phyloP scores from a whole-genome alignment of 1,140 invertebrate genomes.

The Lamellibrachia luymesi region DNA sequence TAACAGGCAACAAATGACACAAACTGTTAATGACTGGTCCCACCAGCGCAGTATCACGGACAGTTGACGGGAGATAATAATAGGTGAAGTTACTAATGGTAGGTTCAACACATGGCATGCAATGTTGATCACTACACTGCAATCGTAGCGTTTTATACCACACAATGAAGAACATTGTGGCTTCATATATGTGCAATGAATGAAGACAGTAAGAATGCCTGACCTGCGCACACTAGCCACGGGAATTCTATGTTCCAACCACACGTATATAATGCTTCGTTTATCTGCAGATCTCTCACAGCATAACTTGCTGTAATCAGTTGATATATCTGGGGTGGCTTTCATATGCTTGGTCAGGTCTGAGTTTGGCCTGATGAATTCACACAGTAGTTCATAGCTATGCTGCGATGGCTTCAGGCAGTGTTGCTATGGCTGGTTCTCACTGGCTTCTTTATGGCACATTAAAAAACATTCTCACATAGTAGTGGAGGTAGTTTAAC shows the following conservation, averaged over 20 bases:
- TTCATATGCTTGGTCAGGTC: background rate
- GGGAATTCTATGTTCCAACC: background rate
- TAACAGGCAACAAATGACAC: background rate
- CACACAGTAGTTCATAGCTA: background rate
- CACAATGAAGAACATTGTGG: background rate
- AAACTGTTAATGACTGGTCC: background rate
- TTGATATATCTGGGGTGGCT: background rate
- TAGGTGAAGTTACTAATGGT: background rate
- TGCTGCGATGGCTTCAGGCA: background rate
- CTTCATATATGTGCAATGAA: background rate
- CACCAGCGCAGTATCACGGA: background rate
- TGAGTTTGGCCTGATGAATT: background rate
- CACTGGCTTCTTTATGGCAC: background rate
- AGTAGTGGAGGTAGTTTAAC: background rate
- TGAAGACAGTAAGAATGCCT: background rate
- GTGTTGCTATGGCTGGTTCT: background rate
- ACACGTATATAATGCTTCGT: background rate
- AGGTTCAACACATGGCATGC: background rate
- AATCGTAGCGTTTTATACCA: background rate
- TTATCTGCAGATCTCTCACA: background rate
- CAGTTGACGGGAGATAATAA: background rate
- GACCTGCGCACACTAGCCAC: background rate
- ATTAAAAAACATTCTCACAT: background rate
- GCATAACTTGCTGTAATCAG: background rate
- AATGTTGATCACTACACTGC: background rate